Evolutionary conservation across 1,140 invertebrate genomes (phyloP), one percentile per base, ranked within the genome.

Genomic region (Hylyphantes graminicola): DNA sequence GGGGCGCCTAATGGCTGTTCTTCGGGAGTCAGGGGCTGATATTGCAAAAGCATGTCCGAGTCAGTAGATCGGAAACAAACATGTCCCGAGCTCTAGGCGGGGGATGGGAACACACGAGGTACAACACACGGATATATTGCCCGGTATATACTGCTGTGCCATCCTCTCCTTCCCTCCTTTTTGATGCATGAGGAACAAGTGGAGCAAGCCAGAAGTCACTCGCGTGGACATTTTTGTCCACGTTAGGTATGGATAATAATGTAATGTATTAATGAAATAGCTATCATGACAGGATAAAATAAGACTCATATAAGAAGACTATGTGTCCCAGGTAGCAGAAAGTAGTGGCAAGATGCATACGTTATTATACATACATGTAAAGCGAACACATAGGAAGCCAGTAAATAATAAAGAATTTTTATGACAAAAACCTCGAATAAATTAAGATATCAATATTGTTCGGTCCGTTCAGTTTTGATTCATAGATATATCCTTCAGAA

Each of bases 1-100:
- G 50, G 77, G 48, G 79, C 59, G 15, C 72, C 80, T 83, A 83
- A 83, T 83, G 80, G 80, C 72, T 83, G 80, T 83, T 83, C 80
- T 81, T 73, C 35, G 9, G 80, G 61, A 67, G 61, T 65, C 70
- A 65, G 70, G 80, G 80, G 72, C 80, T 83, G 80, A 83, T 83
- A 83, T 83, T 83, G 80, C 80, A 83, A 83, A 83, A 83, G 70
- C 80, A 83, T 83, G 80, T 83, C 80, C 80, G 80, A 83, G 80
- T 83, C 80, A 83, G 70, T 72, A 83, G 80, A 83, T 83, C 80
- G 80, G 80, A 83, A 83, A 83, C 80, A 83, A 83, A 83, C 80
- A 83, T 75, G 80, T 83, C 80, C 70, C 80, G 13, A 57, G 13
- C 19, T 53, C 8, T 11, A 51, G 59, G 68, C 19, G 68, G 61